A percentile compares a stretch with the other conserved stretches of the same genome.
These are phyloP conservation scores for Invenusta paracnida DNA, from an alignment of 2,888 invertebrate genomes.

Conservation along the genomic window DNA sequence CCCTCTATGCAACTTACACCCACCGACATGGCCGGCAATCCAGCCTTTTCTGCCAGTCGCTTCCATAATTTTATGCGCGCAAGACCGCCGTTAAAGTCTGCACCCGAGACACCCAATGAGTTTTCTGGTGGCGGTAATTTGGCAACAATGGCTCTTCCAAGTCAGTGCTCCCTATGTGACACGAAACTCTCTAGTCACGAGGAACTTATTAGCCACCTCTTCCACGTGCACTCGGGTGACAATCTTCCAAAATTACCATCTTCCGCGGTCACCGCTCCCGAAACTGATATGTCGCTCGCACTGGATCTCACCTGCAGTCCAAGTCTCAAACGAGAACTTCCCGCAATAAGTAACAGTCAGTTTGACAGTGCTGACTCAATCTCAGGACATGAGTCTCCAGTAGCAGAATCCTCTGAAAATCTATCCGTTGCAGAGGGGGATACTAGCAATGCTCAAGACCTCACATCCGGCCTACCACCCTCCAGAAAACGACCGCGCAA, in stretches of 20 bases:
- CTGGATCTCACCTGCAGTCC: background rate
- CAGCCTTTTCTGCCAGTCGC: background rate
- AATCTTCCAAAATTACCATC: too few relatives aligned
- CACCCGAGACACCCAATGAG: background rate
- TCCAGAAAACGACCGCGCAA: constrained; percentile 71
- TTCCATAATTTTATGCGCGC: background rate
- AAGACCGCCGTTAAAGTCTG: too few relatives aligned
- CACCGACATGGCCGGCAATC: background rate
- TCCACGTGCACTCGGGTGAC: background rate
- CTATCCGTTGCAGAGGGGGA: background rate
- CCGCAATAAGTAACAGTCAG: background rate
- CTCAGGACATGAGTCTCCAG: background rate
- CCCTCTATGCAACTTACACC: background rate
- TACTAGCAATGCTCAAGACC: background rate
- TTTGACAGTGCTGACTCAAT: background rate
- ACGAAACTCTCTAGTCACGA: background rate
- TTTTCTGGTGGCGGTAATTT: too few relatives aligned
- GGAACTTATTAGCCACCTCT: background rate
- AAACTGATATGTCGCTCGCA: background rate
- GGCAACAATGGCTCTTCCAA: too few relatives aligned
- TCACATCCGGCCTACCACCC: background rate
- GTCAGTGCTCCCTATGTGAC: background rate
- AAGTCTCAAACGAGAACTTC: background rate
- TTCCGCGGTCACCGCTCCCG: background rate
- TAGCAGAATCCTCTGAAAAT: background rate